Percentiles rank a stretch among this genome's conserved stretches.
Conservation (phyloP, 2,888 invertebrate species). For the Brenthis hecate region DNA sequence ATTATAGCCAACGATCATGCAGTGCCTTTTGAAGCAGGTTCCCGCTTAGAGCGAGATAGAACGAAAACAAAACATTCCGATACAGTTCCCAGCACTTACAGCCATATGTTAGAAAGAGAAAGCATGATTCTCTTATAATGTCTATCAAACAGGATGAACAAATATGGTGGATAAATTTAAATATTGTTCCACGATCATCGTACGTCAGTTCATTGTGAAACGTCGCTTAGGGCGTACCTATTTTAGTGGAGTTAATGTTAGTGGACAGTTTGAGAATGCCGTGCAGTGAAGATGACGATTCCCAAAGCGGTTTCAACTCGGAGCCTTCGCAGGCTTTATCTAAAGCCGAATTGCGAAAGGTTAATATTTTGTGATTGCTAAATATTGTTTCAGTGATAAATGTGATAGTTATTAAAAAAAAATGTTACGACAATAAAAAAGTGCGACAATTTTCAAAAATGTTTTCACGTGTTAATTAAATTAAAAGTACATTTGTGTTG, state of each 20-base stretch:
- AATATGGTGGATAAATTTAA: slow-evolving; percentile 67
- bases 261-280: slow-evolving; percentile 69
- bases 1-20: slow-evolving; percentile 49
- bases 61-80: slow-evolving; percentile 81
- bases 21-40: slow-evolving; percentile 68
- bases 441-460: neutral
- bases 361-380: slow-evolving; percentile 52
- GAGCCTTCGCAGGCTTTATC: slow-evolving; percentile 84
- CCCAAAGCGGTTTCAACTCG: slow-evolving; percentile 70
- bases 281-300: slow-evolving; percentile 84
- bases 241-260: slow-evolving; percentile 33
- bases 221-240: slow-evolving; percentile 49
- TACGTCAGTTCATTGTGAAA: slow-evolving; percentile 49
- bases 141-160: slow-evolving; percentile 58
- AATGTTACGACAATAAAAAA: neutral
- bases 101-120: slow-evolving; percentile 52
- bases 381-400: neutral
- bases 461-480: too few species aligned
- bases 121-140: slow-evolving; percentile 46
- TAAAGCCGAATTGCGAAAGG: slow-evolving; percentile 87
- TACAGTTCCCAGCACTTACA: slow-evolving; percentile 71
- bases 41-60: slow-evolving; percentile 66
- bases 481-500: too few species aligned
- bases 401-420: neutral
- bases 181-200: slow-evolving; percentile 61